Evolutionary conservation across 2,113 vertebrate genomes (phyloP).

Genomic region (rat (Rattus norvegicus)): DNA sequence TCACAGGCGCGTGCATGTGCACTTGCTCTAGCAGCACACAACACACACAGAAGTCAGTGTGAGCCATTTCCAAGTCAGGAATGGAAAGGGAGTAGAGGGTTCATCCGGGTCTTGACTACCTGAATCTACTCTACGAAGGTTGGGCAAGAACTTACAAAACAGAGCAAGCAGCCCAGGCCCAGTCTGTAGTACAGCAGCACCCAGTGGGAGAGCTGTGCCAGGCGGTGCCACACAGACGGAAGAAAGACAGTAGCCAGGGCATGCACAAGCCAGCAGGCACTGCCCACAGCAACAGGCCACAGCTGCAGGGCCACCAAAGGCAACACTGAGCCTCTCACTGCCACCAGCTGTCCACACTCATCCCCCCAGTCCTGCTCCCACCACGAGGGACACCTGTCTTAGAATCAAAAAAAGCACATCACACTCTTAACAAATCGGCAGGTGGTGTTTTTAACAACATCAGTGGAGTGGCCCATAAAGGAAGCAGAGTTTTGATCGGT

Average conservation of each 20-base stretch:
- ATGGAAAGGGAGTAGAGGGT: neutral
- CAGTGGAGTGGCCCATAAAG: neutral
- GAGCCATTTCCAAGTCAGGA: neutral
- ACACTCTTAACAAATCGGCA: neutral
- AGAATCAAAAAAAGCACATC: neutral
- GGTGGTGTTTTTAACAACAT: neutral
- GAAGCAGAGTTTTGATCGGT: neutral
- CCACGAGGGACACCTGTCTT: neutral
- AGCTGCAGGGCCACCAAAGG: neutral
- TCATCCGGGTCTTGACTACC: neutral
- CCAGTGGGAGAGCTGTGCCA: neutral
- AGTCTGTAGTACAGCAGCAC: rapidly evolving
- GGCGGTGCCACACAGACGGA: neutral
- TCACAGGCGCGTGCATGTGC: neutral
- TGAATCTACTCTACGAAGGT: neutral
- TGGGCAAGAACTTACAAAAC: neutral
- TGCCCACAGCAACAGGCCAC: neutral
- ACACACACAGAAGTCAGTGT: neutral
- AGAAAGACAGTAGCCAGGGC: neutral
- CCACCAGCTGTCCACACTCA: neutral
- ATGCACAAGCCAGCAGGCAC: neutral
- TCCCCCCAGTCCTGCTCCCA: neutral
- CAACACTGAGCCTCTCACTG: neutral
- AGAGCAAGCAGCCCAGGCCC: neutral
- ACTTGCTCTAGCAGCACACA: neutral